phyloP scores from a whole-genome alignment of 2,888 invertebrate species.

The Cancer borealis region DNA sequence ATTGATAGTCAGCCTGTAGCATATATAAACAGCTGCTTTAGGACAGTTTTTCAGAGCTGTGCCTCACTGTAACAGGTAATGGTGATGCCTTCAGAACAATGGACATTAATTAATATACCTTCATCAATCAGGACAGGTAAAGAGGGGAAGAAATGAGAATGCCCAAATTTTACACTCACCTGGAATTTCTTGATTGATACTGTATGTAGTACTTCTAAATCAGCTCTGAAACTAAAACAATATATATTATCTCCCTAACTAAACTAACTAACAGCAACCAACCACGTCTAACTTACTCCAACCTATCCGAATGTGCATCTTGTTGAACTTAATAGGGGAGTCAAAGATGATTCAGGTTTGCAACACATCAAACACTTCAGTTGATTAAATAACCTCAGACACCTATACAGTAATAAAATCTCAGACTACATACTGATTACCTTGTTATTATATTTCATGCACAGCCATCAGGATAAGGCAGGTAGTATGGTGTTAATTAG shows the following conservation, averaged over 20 bases:
- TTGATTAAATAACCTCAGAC: neutral
- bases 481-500: neutral
- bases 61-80: neutral
- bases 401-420: neutral
- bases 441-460: neutral
- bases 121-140: neutral
- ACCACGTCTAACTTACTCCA: neutral
- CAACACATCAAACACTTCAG: neutral
- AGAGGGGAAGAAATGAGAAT: neutral
- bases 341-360: neutral
- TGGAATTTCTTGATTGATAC: neutral
- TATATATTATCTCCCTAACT: neutral
- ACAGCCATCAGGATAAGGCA: neutral
- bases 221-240: neutral
- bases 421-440: neutral
- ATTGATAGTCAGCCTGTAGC: neutral
- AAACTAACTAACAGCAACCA: neutral
- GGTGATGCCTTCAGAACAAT: neutral
- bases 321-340: neutral
- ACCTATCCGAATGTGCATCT: neutral
- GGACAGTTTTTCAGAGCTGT: conserved; percentile 28
- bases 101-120: neutral
- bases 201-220: neutral
- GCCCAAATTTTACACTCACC: neutral
- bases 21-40: neutral